phyloP scores from a whole-genome alignment of 2,113 vertebrate genomes.

The Tauraco erythrolophus region DNA sequence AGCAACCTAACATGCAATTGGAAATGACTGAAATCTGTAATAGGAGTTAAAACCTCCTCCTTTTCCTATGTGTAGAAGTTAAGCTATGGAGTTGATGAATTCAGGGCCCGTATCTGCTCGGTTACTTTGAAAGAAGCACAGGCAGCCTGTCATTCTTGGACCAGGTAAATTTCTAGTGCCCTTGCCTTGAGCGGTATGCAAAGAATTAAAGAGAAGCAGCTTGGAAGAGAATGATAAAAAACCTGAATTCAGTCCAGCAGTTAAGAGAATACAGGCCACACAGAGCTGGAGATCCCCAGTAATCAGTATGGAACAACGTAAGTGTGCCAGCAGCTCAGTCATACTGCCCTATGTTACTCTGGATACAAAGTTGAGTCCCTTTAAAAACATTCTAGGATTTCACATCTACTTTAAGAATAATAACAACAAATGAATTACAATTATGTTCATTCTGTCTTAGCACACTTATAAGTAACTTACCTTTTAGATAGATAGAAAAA shows the following conservation, averaged over 20 bases:
- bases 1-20: neutral
- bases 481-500: neutral
- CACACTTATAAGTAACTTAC: neutral
- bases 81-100: neutral
- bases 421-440: neutral
- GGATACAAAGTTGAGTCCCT: neutral
- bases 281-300: neutral
- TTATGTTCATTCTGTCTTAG: neutral
- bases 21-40: neutral
- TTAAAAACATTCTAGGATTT: neutral
- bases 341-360: neutral
- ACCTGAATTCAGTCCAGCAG: neutral
- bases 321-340: neutral
- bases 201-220: neutral
- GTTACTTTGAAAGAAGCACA: neutral
- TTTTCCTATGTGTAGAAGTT: neutral
- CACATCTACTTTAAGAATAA: neutral
- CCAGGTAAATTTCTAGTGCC: neutral
- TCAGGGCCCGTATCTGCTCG: neutral
- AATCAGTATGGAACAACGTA: neutral
- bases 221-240: neutral
- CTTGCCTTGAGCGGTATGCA: neutral
- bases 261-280: neutral
- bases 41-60: neutral
- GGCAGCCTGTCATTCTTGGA: neutral